Evolutionary conservation across 2,113 vertebrate species (phyloP), one percentile per base, ranked within the genome.

Genomic region (Arenaria interpres): DNA sequence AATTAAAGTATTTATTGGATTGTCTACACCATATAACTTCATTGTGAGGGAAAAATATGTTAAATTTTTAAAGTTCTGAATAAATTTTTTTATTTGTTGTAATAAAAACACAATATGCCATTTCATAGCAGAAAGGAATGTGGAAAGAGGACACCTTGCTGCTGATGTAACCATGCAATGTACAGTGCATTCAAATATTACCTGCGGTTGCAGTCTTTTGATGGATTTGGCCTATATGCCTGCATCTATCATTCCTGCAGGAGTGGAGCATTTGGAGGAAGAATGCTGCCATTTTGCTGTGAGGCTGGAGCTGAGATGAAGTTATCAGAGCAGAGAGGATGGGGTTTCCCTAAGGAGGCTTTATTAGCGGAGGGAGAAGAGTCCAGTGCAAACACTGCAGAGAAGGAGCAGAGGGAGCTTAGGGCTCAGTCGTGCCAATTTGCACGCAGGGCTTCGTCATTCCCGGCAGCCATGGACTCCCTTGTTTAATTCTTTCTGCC

Each of bases 391-490:
- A 53, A 37, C 8, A 8, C 12, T 57, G 37, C 17, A 62, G 69
- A 56, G 30, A 48, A 67, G 21, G 48, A 64, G 6, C 33, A 45
- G 45, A 57, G 16, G 15, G 32, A 30, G 7, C 30, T 33, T 67
- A 79, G 62, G 46, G 35, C 24, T 85, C 17, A 71, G 21, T n/a
- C 12, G 27, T 0, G 1, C 11, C 21, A 33, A 10, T 46, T 62
- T 78, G 41, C 30, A 32, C 1, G 0, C 7, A 48, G 28, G 16
- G 2, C 46, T 66, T 60, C 5, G 1, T 68, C 33, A 41, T 54
- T 64, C 9, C 33, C 2, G 3, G 6, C 25, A 80, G 2, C 19
- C 0, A 0, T 9, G 22, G 4, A 1, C 22, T 50, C 6, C 21
- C 7, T 60, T 39, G 9, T 10, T 67, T 75, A 35, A 22, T 43